These are phyloP conservation scores for Sebastes hubbsi DNA, from an alignment of 2,797 vertebrate species.

Conservation along the genomic window DNA sequence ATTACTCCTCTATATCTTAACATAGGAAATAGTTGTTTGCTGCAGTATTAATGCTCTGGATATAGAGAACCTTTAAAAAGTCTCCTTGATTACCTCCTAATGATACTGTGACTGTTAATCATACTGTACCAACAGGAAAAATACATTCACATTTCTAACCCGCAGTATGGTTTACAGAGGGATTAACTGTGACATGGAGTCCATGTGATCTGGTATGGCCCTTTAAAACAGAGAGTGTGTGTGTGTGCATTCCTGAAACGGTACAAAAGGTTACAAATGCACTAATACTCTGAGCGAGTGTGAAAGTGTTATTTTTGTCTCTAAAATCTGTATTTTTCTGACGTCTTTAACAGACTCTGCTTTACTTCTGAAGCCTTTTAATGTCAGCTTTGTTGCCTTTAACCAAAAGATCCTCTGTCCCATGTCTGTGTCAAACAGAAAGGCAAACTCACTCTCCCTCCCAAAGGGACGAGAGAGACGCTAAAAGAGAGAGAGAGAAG, in stretches of 20 bases:
- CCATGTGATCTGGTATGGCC: neutral
- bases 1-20: too few species aligned
- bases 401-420: neutral
- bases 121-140: neutral
- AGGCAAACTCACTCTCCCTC: neutral
- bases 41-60: too few species aligned
- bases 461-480: neutral
- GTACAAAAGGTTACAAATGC: conserved; percentile 31
- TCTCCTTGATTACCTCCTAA: neutral
- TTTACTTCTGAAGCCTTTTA: neutral
- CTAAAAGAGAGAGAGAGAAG: neutral
- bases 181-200: neutral
- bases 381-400: neutral
- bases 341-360: neutral
- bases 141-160: neutral
- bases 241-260: conserved; percentile 49
- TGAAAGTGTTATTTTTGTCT: neutral
- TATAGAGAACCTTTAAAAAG: neutral
- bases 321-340: neutral
- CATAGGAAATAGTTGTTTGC: too few species aligned
- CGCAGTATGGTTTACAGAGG: neutral
- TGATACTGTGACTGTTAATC: neutral
- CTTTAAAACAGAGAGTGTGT: neutral
- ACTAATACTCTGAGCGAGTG: conserved; percentile 21
- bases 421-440: neutral